Evolutionary conservation across 1,140 invertebrate genomes (phyloP), one percentile per base, ranked within the genome.

Genomic region (Antheraea mylitta): DNA sequence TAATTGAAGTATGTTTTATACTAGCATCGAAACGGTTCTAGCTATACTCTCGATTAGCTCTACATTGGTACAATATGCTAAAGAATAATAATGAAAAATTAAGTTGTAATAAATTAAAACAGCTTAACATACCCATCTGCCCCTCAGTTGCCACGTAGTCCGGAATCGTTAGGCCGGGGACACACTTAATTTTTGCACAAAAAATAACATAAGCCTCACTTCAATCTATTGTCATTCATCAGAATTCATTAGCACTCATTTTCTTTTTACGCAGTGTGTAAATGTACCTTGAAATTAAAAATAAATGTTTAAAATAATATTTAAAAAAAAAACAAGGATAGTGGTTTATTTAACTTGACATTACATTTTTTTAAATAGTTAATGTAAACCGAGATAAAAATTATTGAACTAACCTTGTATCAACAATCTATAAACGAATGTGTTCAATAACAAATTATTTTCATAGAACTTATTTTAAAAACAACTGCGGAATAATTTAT

Each of bases 81-180:
- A 30, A 30, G 22, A 4, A 4, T 22, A 61, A 61, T 19, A 61
- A 61, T 45, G 30, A 68, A 48, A 68, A 53, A 16, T 11, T 16
- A 61, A 61, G 30, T 60, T 10, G 7, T n/a, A 4, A 60, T 19
- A 69, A 18, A 64, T n/a, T 74, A 64, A 71, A 62, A 66, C 76
- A 76, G 68, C 58, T 58, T 22, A 68, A 79, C 87, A 81, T 89
- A 91, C 89, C 89, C 89, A 91, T 91, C 83, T 89, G 87, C 69
- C 83, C 85, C 71, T 89, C 85, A 42, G 81, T 77, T 45, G 82
- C 66, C 69, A 76, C 86, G 85, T 85, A 89, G 82, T 88, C 87
- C 73, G 86, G 89, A 88, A 89, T 90, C 67, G 69, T 91, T 78
- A 48, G 64, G 38, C 18, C 58, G n/a, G 19, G 60, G 10, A 61